These are phyloP conservation scores for Elgaria multicarinata DNA, from an alignment of 2,113 vertebrate genomes.

Conservation along the genomic window DNA sequence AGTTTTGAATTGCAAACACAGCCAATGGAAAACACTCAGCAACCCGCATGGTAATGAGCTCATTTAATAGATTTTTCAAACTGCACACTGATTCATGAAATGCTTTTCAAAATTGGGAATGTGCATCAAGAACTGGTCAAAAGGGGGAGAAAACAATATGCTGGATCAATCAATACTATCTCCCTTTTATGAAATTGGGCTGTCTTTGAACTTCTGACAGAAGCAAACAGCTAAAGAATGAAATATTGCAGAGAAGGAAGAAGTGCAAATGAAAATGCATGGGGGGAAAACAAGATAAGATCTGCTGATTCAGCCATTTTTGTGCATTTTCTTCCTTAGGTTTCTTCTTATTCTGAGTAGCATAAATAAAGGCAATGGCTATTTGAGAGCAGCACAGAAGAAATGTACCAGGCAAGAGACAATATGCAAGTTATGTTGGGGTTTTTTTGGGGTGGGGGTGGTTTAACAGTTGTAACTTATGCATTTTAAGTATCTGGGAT, in stretches of 20 bases:
- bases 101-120: slow-evolving; percentile 68
- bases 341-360: slow-evolving; percentile 43
- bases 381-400: slow-evolving; percentile 40
- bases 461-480: neutral
- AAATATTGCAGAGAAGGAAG: slow-evolving; percentile 67
- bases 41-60: slow-evolving; percentile 62
- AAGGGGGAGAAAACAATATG: slow-evolving; percentile 62
- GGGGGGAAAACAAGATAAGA: slow-evolving; percentile 49
- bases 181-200: slow-evolving; percentile 58
- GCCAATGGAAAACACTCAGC: slow-evolving; percentile 51
- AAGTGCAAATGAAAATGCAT: slow-evolving; percentile 68
- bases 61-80: slow-evolving; percentile 70
- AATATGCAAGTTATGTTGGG: neutral
- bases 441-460: no score
- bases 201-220: slow-evolving; percentile 71
- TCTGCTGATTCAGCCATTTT: slow-evolving; percentile 60
- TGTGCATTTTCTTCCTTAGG: slow-evolving; percentile 44
- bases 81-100: slow-evolving; percentile 71
- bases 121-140: slow-evolving; percentile 63
- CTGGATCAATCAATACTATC: slow-evolving; percentile 61
- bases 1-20: slow-evolving; percentile 59
- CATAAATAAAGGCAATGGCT: slow-evolving; percentile 47
- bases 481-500: slow-evolving; percentile 7
- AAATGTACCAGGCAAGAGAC: slow-evolving; percentile 20
- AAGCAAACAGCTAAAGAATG: slow-evolving; percentile 63